phyloP scores from a whole-genome alignment of 23 tunicate species.

The Oikopleura dioica region DNA sequence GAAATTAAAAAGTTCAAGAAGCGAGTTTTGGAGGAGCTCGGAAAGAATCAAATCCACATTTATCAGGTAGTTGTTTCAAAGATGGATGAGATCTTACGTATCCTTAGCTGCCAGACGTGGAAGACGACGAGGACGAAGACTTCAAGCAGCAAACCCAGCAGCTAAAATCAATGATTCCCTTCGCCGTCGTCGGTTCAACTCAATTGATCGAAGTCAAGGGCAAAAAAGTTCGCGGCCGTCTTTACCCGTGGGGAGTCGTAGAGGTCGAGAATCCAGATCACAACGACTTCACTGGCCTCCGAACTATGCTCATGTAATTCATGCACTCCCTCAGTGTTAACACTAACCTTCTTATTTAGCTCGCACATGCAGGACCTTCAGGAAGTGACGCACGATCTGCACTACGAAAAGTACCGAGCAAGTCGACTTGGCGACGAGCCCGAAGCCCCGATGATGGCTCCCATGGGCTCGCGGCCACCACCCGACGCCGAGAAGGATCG shows the following conservation, averaged over 20 bases:
- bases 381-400: constrained; percentile 16
- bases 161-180: background rate
- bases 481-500: constrained; percentile 1
- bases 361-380: constrained; percentile 16
- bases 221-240: background rate
- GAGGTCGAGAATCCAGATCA: background rate
- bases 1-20: background rate
- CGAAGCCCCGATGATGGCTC: background rate
- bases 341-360: background rate
- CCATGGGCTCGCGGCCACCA: background rate
- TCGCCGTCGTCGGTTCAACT: background rate
- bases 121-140: background rate
- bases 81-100: background rate
- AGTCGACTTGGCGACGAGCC: constrained; percentile 10
- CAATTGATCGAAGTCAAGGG: background rate
- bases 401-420: constrained; percentile 16
- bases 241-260: background rate
- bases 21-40: background rate
- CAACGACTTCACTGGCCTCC: background rate
- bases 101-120: background rate
- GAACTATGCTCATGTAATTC: background rate
- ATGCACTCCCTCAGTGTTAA: background rate
- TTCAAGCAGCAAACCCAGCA: background rate
- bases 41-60: background rate
- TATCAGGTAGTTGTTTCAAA: background rate